Evolutionary conservation across 2,113 vertebrate genomes (phyloP).

Genomic region (Tyto alba): DNA sequence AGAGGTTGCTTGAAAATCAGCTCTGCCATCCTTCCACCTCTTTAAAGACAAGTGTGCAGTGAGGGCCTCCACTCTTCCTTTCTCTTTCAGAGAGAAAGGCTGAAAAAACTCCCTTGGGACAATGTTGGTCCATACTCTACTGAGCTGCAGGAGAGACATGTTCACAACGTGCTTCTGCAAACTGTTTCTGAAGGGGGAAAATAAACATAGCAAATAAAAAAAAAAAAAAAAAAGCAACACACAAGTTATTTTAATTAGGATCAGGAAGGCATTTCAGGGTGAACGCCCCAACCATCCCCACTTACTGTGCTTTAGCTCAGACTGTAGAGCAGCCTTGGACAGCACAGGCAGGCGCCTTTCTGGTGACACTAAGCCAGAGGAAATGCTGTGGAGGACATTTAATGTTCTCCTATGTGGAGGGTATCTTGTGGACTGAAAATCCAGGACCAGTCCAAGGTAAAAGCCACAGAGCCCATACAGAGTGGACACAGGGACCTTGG

Average conservation of each 20-base stretch:
- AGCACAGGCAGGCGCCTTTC: rapidly evolving
- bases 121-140: background rate
- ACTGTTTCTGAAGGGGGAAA: background rate
- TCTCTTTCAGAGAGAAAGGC: background rate
- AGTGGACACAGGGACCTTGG: background rate
- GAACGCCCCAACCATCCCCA: background rate
- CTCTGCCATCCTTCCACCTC: background rate
- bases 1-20: background rate
- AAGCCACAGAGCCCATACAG: background rate
- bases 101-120: background rate
- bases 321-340: background rate
- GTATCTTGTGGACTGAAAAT: background rate
- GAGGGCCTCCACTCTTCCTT: rapidly evolving
- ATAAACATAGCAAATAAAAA: background rate
- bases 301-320: background rate
- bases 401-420: background rate
- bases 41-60: background rate
- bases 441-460: background rate
- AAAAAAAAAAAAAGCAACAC: rapidly evolving
- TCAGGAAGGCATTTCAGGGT: background rate
- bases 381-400: background rate
- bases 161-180: background rate
- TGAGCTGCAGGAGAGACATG: background rate
- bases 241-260: background rate
- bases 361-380: background rate